Evolutionary conservation across 1,140 invertebrate species (phyloP), one percentile per base, ranked within the genome.

Genomic region (Eufriesea mexicana): DNA sequence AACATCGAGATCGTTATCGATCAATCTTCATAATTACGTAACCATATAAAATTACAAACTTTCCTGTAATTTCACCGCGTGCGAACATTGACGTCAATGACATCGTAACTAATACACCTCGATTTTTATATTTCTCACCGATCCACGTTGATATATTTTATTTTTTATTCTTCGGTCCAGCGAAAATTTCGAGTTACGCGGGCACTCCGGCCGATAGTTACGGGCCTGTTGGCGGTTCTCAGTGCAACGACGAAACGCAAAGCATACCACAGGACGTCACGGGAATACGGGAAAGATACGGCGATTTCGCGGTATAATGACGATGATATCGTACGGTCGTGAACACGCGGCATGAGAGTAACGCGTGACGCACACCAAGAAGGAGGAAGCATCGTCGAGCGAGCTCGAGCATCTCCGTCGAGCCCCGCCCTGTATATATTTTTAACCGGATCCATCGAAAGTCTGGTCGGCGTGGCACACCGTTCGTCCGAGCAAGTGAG

Each of bases 341-440:
- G 47, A 54, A 51, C 55, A 49, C 45, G 6, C 10, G 16, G 23
- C 14, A 12, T n/a, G 14, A 45, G 55, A 73, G 28, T 73, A 54
- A 14, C 72, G 28, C 12, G 28, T 47, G 28, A 54, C 35, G 54
- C 25, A 8, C 28, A 12, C 0, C 51, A 10, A 25, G 71, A 73
- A 45, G 45, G 62, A 35, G 20, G 54, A 67, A 51, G 23, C 35
- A 54, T 57, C 51, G 2, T 75, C 71, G 79, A 74, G 79, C n/a
- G 16, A 49, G 51, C 18, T 76, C 79, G 79, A 57, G 72, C 73
- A 47, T 82, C 73, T 68, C 54, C 59, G 79, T 8, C 73, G 71
- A 80, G 71, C 82, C 78, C 83, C 83, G 77, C 77, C 83, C 78
- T 55, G 66, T 83, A 74, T 86, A 81, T 86, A 86, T 86, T 86